These are phyloP conservation scores for Conus canariensis DNA, from an alignment of 2,888 invertebrate species.

Conservation along the genomic window DNA sequence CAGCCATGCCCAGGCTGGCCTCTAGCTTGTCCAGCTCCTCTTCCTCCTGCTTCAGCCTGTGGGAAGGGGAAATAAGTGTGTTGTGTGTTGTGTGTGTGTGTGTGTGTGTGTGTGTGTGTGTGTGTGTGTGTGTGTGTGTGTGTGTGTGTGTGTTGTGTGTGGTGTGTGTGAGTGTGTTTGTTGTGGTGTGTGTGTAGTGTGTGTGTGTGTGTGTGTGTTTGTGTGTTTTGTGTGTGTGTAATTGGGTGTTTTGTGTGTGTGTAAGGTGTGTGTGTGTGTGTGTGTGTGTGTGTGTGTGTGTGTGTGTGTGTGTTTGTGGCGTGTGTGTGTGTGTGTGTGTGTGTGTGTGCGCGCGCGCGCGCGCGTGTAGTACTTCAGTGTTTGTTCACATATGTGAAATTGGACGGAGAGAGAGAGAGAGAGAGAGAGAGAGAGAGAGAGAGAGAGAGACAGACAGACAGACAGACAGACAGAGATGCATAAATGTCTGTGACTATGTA, in stretches of 20 bases:
- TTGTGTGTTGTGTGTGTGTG: background rate
- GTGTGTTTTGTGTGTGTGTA: conserved; percentile 16
- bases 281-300: too few species aligned
- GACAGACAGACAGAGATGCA: background rate
- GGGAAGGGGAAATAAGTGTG: background rate
- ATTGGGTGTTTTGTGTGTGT: background rate
- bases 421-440: conserved; percentile 6
- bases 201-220: background rate
- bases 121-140: background rate
- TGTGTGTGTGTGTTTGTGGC: background rate
- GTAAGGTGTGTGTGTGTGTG: too few species aligned
- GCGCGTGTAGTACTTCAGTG: background rate
- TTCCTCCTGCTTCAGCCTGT: background rate
- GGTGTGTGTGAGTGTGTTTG: background rate
- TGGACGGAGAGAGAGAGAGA: background rate
- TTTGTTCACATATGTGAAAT: too few species aligned
- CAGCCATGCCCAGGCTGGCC: background rate
- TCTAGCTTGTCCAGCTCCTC: conserved; percentile 8
- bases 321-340: background rate
- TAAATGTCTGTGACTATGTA: background rate
- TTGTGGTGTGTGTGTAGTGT: background rate
- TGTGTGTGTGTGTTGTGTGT: background rate
- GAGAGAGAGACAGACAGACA: background rate
- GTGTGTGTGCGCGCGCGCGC: background rate
- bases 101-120: background rate